Evolutionary conservation across 2,888 invertebrate genomes (phyloP), one percentile per base, ranked within the genome.

Genomic region (Temnothorax rugatulus): DNA sequence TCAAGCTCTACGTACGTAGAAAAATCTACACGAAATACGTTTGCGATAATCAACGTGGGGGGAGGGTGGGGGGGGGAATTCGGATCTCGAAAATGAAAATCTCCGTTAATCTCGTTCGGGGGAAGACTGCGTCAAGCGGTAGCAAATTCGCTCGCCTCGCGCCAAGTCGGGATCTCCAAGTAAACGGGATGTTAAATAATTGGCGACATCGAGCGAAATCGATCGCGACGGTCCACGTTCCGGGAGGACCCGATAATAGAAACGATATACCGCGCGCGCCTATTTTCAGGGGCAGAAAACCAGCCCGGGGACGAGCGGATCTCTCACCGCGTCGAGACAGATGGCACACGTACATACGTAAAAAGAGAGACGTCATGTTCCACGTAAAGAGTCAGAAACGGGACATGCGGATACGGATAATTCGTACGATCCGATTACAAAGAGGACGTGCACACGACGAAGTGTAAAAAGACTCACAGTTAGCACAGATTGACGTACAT

Each of bases 401-500:
- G 76, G 50, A n/a, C 47, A 68, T 25, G 68, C 29, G 29, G 29
- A 54, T n/a, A 41, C 15, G 18, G 41, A 44, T 68, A 34, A 34
- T 61, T 75, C 71, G 68, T 71, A 64, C 47, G 71, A 69, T 77
- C 29, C 25, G 34, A 68, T 85, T 50, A 74, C 57, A 66, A 57
- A 75, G 63, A 75, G 47, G 47, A 79, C 47, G 63, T 59, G 34
- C 59, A 73, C 8, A 44, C n/a, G 57, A 61, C 47, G 21, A 21
- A 79, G 47, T 79, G 21, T 79, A 82, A 86, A 84, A 86, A 84
- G 83, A 86, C 76, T 91, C 77, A 84, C 89, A 54, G 87, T 84
- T 21, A 89, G 88, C 88, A 89, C 92, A 92, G 92, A 92, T 91
- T 93, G 93, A 93, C 93, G 92, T 90, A 92, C 89, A 87, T 86